Base-by-base conservation (phyloP, 2,797 vertebrate genomes). In the Cygnus olor region DNA sequence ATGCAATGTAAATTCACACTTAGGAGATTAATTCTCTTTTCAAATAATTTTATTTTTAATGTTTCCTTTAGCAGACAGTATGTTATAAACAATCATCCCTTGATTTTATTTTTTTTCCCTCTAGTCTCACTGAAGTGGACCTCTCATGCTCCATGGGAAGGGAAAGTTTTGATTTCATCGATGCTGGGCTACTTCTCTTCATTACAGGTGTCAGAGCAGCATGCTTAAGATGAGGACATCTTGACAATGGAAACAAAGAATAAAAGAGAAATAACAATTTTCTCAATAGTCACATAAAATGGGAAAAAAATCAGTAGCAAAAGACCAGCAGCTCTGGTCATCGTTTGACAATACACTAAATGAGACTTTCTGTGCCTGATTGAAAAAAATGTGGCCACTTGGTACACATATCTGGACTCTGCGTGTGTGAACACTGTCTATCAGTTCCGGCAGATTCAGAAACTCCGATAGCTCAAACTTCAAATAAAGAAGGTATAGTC, bases 41-140 rank as follows among this genome's bases (percentile, higher is more conserved):
- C 32, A 64, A 60, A 32, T 24, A 10, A 19, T 40, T 74, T 87
- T 73, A 36, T 79, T 91, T 91, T 80, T 79, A 45, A 77, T 49
- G 56, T 19, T 65, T 71, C 19, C 0, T 92, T 93, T 80, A 73
- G 53, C 10, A 80, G 83, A 58, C 19, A 60, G 10, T 66, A 17
- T 34, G 9, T 70, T 76, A 88, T 20, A 65, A 83, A 63, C 9
- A 79, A 25, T 25, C 32, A 58, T 27, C 8, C 14, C 54, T 83
- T 61, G 38, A 38, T 5, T 49, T 49, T 44, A 3, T 53, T 25
- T 53, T 42, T 44, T 72, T 38, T 85, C 42, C 24, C 22, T 58
- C 17, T 30, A 61, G 22, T 54, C 24, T 76, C 32, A 27, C 38
- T 89, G 57, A 40, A 65, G 49, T 25, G 83, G 40, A 65, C 9